Percentiles rank a stretch among this genome's conserved stretches.
phyloP scores from a whole-genome alignment of 1,140 invertebrate species.

The Acromyrmex charruanus region DNA sequence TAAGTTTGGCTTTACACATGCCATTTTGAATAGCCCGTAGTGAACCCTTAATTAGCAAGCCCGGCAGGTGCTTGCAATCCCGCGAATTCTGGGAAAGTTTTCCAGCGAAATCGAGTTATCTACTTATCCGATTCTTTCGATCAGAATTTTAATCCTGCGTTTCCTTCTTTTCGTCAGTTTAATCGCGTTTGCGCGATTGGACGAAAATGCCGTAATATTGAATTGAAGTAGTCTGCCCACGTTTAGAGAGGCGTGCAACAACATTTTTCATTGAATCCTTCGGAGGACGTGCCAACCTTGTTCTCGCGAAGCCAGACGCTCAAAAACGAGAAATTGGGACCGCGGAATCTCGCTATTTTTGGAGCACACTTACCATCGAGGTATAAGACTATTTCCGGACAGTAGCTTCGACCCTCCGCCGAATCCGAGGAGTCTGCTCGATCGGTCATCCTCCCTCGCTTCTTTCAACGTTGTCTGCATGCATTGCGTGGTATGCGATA shows the following conservation, averaged over 20 bases:
- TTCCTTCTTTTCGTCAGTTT: neutral
- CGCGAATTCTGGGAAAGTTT: constrained; percentile 33
- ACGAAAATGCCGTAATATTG: neutral
- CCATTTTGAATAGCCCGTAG: constrained; percentile 37
- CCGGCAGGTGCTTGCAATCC: constrained; percentile 35
- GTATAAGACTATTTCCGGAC: constrained; percentile 74
- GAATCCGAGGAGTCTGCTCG: constrained; percentile 65
- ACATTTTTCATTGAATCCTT: constrained; percentile 28
- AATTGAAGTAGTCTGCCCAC: neutral
- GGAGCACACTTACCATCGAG: constrained; percentile 65
- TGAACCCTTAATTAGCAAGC: constrained; percentile 1
- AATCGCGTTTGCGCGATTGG: constrained; percentile 1
- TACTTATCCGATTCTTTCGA: neutral
- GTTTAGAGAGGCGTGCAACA: neutral
- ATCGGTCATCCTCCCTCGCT: constrained; percentile 75
- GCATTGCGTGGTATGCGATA: constrained; percentile 2
- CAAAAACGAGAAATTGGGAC: constrained; percentile 69
- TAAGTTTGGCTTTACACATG: constrained; percentile 38
- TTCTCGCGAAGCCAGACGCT: constrained; percentile 58
- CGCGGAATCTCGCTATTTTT: constrained; percentile 72
- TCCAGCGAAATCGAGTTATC: neutral
- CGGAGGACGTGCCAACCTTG: constrained; percentile 63
- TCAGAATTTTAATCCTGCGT: neutral
- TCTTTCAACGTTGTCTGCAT: constrained; percentile 62
- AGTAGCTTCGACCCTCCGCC: constrained; percentile 68